Conservation (phyloP, 2,113 vertebrate genomes). For the human region GRCh38 chr14:70777001-70777500, state of each 20-base stretch:
- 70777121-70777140: too few species aligned
- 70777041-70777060: too few species aligned
- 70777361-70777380: neutral
- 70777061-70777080: too few species aligned
- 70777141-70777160: neutral
- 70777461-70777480: neutral
- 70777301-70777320: neutral
- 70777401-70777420: neutral
- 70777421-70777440: neutral
- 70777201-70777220: neutral
- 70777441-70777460: neutral
- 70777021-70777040: too few species aligned
- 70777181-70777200: neutral
- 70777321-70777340: neutral
- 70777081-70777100: too few species aligned
- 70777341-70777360: neutral
- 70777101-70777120: too few species aligned
- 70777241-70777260: neutral
- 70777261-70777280: neutral
- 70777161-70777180: neutral
- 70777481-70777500: neutral
- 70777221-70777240: neutral
- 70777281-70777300: neutral
- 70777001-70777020: too few species aligned
- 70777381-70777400: neutral